phyloP scores from a whole-genome alignment of 2,113 vertebrate species.

The Alouatta palliata region DNA sequence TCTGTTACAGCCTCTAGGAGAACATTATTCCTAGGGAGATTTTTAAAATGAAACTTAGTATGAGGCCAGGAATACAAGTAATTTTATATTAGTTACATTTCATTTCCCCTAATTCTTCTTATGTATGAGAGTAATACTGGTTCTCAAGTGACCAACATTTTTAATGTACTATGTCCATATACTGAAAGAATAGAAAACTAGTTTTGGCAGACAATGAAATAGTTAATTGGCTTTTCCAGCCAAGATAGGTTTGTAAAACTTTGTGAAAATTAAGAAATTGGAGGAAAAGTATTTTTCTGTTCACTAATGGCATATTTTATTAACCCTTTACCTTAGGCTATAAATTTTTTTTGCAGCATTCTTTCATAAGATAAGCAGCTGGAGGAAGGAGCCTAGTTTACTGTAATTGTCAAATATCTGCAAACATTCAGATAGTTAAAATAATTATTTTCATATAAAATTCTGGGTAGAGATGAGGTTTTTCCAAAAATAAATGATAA shows the following conservation, averaged over 20 bases:
- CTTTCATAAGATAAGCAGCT: conserved; percentile 59
- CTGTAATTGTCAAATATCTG: conserved; percentile 44
- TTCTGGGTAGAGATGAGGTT: conserved; percentile 2
- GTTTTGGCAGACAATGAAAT: conserved; percentile 81
- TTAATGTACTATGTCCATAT: conserved; percentile 64
- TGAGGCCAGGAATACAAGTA: conserved; percentile 54
- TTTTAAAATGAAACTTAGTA: conserved; percentile 57
- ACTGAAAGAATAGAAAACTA: conserved; percentile 79
- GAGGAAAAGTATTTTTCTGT: conserved; percentile 63
- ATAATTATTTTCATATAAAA: conserved; percentile 52
- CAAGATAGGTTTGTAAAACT: conserved; percentile 83
- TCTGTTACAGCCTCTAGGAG: neutral
- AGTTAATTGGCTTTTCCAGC: conserved; percentile 85
- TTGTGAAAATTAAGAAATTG: conserved; percentile 69
- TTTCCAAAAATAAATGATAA: conserved; percentile 47
- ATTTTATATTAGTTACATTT: conserved; percentile 74
- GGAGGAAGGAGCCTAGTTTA: conserved; percentile 44
- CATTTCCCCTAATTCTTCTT: conserved; percentile 78
- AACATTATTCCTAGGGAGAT: conserved; percentile 20
- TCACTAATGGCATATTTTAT: conserved; percentile 62
- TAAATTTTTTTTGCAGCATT: conserved; percentile 42
- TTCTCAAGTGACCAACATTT: conserved; percentile 79
- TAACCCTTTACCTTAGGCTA: conserved; percentile 63
- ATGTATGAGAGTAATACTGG: conserved; percentile 77
- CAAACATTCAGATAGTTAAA: conserved; percentile 32